Evolutionary conservation across 2,113 vertebrate species (phyloP).

Genomic region (Acrocephalus arundinaceus): DNA sequence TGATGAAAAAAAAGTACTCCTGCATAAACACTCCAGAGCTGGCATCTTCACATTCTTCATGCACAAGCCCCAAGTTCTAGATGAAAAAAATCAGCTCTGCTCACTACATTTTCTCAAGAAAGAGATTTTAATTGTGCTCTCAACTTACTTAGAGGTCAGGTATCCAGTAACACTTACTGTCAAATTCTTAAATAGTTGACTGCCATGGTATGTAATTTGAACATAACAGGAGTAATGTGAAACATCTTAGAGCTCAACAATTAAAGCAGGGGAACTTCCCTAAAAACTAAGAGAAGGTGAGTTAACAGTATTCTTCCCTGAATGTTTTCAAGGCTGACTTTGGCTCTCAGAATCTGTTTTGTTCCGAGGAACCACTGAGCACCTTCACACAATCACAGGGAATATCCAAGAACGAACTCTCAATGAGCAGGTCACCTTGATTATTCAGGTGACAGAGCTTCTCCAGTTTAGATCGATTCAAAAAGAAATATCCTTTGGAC

Average conservation of each 20-base stretch:
- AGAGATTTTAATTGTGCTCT: background rate
- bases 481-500: background rate
- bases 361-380: background rate
- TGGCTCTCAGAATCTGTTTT: background rate
- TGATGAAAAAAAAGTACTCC: background rate
- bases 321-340: background rate
- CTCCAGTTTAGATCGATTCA: background rate
- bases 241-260: background rate
- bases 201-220: slow-evolving; percentile 22
- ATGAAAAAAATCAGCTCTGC: background rate
- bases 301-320: background rate
- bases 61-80: background rate
- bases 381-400: background rate
- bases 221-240: background rate
- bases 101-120: background rate
- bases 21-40: background rate
- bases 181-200: slow-evolving; percentile 1
- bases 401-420: background rate
- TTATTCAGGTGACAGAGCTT: background rate
- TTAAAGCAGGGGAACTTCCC: background rate
- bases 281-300: background rate
- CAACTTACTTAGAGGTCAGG: background rate
- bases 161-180: slow-evolving; percentile 26
- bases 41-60: fast-evolving
- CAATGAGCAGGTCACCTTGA: slow-evolving; percentile 22